Conservation (phyloP, 2,888 invertebrate genomes). For the Melanotus villosus region DNA sequence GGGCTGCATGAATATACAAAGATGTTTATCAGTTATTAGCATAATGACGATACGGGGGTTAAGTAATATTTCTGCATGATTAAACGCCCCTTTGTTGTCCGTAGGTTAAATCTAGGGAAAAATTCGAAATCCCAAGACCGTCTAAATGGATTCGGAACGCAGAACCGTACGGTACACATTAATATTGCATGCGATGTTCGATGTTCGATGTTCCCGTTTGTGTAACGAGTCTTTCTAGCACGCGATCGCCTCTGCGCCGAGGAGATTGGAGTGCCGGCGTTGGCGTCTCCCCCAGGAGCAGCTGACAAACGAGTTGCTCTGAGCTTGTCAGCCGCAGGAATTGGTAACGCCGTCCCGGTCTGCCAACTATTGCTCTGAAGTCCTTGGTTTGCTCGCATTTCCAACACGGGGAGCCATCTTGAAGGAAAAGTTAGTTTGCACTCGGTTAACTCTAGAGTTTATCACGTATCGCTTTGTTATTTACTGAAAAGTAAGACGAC, state of each 20-base stretch:
- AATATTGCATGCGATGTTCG: conserved; percentile 44
- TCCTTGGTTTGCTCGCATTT: not conserved
- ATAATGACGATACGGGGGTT: not conserved
- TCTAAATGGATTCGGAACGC: conserved; percentile 41
- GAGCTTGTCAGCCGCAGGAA: conserved; percentile 41
- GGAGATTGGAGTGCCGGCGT: conserved; percentile 37
- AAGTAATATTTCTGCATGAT: conserved; percentile 6
- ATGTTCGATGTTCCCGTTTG: conserved; percentile 43
- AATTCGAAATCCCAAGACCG: conserved; percentile 28
- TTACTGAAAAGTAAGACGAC: too few species aligned
- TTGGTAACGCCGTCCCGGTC: conserved; percentile 29
- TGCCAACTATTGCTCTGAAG: not conserved
- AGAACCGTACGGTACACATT: conserved; percentile 36
- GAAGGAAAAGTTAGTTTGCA: too few species aligned
- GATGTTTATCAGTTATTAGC: not conserved
- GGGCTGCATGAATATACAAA: too few species aligned
- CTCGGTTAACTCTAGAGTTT: too few species aligned
- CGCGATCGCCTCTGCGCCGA: conserved; percentile 44
- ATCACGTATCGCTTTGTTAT: too few species aligned
- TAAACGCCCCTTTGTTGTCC: conserved; percentile 18
- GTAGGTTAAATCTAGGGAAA: conserved; percentile 27
- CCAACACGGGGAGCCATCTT: too few species aligned
- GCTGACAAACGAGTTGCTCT: conserved; percentile 43
- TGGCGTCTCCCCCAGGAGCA: conserved; percentile 36
- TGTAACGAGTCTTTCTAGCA: conserved; percentile 42